phyloP scores from a whole-genome alignment of 2,797 vertebrate species.

The Poecile montanus region DNA sequence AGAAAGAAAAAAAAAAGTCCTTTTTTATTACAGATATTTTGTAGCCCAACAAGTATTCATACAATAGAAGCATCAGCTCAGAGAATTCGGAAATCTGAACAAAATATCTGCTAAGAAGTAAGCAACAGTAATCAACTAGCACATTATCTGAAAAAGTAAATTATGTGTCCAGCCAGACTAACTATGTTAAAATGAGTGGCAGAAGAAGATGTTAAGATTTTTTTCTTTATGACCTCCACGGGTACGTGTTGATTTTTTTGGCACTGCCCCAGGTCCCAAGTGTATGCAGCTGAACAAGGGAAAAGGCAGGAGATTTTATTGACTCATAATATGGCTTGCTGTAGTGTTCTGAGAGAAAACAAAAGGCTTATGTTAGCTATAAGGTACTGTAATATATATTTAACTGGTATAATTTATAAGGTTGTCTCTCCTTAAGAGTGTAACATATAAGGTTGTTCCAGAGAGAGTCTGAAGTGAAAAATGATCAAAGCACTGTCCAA shows the following conservation, averaged over 20 bases:
- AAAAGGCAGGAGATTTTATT: constrained; percentile 51
- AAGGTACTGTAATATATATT: constrained; percentile 30
- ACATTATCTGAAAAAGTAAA: constrained; percentile 28
- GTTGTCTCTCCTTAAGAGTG: constrained; percentile 14
- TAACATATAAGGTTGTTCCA: constrained; percentile 41
- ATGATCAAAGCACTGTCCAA: constrained; percentile 24
- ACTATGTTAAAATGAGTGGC: constrained; percentile 45
- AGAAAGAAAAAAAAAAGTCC: neutral
- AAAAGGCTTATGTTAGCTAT: constrained; percentile 55
- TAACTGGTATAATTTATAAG: constrained; percentile 52
- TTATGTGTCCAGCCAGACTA: neutral
- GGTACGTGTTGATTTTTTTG: constrained; percentile 58
- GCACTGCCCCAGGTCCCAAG: constrained; percentile 23
- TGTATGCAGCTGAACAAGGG: neutral
- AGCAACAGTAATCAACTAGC: neutral
- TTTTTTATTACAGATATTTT: neutral
- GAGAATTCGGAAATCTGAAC: neutral
- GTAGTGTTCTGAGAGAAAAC: constrained; percentile 28
- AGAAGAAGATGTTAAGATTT: constrained; percentile 39
- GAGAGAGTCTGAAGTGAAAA: constrained; percentile 28
- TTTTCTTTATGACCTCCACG: constrained; percentile 45
- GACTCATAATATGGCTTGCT: constrained; percentile 40
- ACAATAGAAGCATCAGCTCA: neutral
- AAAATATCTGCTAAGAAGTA: neutral
- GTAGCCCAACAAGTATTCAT: neutral